Evolutionary conservation across 2,797 vertebrate genomes (phyloP), one percentile per base, ranked within the genome.

Genomic region (Silurus aristotelis): DNA sequence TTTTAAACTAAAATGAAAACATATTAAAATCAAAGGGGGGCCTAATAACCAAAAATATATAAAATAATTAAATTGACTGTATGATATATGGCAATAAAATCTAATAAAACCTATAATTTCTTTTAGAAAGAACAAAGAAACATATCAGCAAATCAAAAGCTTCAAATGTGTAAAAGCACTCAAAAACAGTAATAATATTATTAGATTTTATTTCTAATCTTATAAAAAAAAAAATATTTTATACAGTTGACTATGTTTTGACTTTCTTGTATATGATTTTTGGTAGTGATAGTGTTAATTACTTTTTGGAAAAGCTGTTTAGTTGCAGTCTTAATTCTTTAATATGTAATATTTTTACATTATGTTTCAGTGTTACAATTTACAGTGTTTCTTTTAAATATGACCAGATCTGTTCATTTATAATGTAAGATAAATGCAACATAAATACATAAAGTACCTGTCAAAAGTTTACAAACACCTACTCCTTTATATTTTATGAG

Each of bases 341-440:
- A 25, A 72, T 48, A 48, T 73, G 25, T 25, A 25, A 72, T 48
- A 48, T n/a, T 63, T 63, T 63, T 20, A 6, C 8, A n/a, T 48
- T 48, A 7, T 72, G 22, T 72, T 48, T n/a, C 68, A 43, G 38
- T 22, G 17, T 9, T 19, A 22, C 20, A 71, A 72, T 46, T 22
- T 3, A 1, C 0, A 22, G 43, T 46, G 67, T 46, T 46, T 72
- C 31, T 38, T 68, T 31, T 43, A 70, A 7, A 17, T 43, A 19
- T 70, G 68, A 43, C 19, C 68, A 73, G 43, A 72, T 48, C 70
- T 72, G 38, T 13, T 22, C 71, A 73, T 72, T 72, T 72, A 22
- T 52, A 73, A 48, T 52, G 13, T 52, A 52, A 52, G n/a, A 22
- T 73, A n/a, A 52, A 48, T 73, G 9, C 31, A 70, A 38, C 5